Evolutionary conservation across 37 sponge, comb jelly and placozoan species (phyloP).

Genomic region (Petrosia ficiformis): DNA sequence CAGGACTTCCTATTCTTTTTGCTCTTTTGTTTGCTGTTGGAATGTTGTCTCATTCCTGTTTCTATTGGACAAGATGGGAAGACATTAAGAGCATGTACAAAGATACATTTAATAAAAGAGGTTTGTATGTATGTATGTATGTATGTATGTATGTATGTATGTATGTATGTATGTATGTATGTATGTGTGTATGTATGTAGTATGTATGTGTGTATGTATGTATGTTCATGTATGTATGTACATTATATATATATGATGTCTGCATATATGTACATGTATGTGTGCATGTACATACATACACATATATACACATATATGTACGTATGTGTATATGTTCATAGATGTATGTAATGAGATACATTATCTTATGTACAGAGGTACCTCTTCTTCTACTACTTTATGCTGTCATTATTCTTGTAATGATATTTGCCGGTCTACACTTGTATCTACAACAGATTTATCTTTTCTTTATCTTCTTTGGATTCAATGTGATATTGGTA

Average conservation of each 20-base stretch:
- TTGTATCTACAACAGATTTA: slow-evolving; percentile 52
- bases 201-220: too few species aligned
- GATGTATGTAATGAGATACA: too few species aligned
- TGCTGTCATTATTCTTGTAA: slow-evolving; percentile 35
- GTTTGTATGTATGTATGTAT: slow-evolving; percentile 14
- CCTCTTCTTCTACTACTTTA: slow-evolving; percentile 59
- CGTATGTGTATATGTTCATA: too few species aligned
- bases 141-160: too few species aligned
- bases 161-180: neutral
- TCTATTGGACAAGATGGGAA: slow-evolving; percentile 73
- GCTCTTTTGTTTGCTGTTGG: slow-evolving; percentile 37
- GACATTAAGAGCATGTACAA: slow-evolving; percentile 66
- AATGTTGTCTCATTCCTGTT: slow-evolving; percentile 61
- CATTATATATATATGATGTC: too few species aligned
- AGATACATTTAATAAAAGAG: slow-evolving; percentile 68
- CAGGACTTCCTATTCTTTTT: slow-evolving; percentile 54
- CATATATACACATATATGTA: too few species aligned
- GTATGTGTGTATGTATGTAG: too few species aligned
- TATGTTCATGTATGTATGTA: too few species aligned
- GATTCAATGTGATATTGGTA: slow-evolving; percentile 58
- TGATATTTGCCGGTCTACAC: slow-evolving; percentile 55
- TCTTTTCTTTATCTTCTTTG: slow-evolving; percentile 49
- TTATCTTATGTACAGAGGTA: slow-evolving; percentile 31
- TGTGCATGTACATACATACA: neutral
- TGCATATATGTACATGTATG: neutral